phyloP scores from a whole-genome alignment of 2,888 invertebrate genomes.

The Cyclophora punctaria region DNA sequence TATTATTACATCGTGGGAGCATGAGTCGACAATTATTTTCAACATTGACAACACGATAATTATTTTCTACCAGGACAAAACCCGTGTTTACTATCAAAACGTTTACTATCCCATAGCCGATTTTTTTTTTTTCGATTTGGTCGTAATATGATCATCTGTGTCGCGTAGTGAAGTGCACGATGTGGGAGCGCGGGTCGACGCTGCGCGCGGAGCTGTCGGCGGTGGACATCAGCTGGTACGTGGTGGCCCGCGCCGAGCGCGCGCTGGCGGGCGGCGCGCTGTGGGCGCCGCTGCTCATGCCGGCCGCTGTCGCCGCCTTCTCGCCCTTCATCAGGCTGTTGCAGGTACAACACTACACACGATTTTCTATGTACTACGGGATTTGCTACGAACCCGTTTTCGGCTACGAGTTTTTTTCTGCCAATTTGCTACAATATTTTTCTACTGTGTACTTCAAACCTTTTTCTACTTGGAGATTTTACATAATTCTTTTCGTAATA shows the following conservation, averaged over 20 bases:
- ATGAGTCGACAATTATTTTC: not conserved
- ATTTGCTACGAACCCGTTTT: no score
- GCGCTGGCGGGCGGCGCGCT: constrained; percentile 56
- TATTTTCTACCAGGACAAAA: no score
- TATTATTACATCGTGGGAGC: not conserved
- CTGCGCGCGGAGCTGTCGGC: constrained; percentile 95
- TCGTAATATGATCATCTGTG: not conserved
- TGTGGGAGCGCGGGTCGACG: constrained; percentile 93
- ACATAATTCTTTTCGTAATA: no score
- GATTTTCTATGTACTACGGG: no score
- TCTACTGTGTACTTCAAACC: no score
- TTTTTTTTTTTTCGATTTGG: no score
- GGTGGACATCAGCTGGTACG: constrained; percentile 94
- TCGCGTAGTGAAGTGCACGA: constrained; percentile 89
- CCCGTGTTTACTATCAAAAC: no score
- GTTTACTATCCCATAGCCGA: no score
- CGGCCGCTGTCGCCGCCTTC: constrained; percentile 50
- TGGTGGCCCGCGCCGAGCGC: constrained; percentile 91
- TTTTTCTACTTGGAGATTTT: no score
- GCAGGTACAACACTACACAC: constrained; percentile 38
- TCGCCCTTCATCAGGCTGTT: constrained; percentile 48
- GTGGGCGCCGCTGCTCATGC: constrained; percentile 54
- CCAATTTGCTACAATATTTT: no score
- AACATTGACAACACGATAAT: no score
- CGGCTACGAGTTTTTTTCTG: no score